Base-by-base conservation (phyloP, 2,797 vertebrate species). In the Peromyscus nudipes region DNA sequence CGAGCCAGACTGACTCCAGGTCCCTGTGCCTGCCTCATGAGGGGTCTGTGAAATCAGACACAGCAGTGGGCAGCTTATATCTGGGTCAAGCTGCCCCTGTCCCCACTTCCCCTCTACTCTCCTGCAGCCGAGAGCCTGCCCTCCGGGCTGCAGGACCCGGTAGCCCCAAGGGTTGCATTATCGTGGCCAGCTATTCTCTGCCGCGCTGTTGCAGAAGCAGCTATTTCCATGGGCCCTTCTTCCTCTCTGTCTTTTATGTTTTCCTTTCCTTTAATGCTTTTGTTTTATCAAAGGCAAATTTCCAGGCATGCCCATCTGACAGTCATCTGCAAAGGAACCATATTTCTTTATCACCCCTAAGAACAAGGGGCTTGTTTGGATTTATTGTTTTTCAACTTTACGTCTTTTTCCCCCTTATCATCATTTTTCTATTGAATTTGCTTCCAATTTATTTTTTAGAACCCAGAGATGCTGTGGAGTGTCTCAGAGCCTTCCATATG, bases 211-310 rank as follows among this genome's bases (percentile, higher is more conserved):
- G 76, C 67, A 25, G 0, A 73, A 85, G 71, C 84, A 90, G 94
- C 85, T 95, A 12, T 84, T 96, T 95, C 62, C 77, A 21, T 2
- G 89, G n/a, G 11, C n/a, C 8, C 34, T 34, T 60, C 69, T 46
- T 43, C 88, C 95, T 95, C 92, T 94, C 43, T 9, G 64, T 71
- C 73, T 92, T 92, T 94, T 62, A 92, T 91, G 43, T 76, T 94
- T 94, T 92, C 62, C 81, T 97, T 96, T 95, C 87, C 92, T 96
- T 97, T 86, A 95, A 87, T 81, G 91, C 76, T 89, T 96, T 97
- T 96, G 96, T 97, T 76, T 97, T 83, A 69, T 84, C 9, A 55
- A 95, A 95, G 96, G 88, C 95, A 95, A 57, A 82, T 94, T 96
- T 95, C 91, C 91, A 94, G 89, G 37, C 46, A 86, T 90, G 80